These are phyloP conservation scores for Apantesis nais DNA, from an alignment of 2,888 invertebrate species.

Conservation along the genomic window DNA sequence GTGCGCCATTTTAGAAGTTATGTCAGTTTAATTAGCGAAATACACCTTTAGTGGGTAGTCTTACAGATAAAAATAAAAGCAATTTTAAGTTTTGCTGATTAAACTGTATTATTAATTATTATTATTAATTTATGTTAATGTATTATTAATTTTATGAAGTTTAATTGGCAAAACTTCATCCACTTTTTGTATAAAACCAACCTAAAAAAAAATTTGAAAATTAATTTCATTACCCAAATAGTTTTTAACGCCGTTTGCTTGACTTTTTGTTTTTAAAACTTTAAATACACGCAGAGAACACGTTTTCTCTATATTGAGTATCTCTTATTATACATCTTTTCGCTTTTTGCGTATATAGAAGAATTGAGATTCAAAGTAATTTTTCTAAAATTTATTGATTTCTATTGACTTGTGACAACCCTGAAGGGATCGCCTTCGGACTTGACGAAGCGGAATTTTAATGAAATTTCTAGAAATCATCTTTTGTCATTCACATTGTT, in stretches of 20 bases:
- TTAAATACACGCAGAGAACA: background rate
- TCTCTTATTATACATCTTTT: background rate
- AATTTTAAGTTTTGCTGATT: background rate
- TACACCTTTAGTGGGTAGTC: background rate
- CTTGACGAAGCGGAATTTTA: conserved; percentile 80
- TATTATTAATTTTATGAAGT: too few relatives aligned
- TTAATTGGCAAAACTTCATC: too few relatives aligned
- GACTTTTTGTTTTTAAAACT: too few relatives aligned
- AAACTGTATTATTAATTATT: too few relatives aligned
- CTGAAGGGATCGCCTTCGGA: conserved; percentile 62
- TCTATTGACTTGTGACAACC: conserved; percentile 55
- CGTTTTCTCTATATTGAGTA: background rate
- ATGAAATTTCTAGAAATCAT: conserved; percentile 78
- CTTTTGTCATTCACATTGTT: conserved; percentile 62
- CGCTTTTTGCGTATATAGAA: background rate
- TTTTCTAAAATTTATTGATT: background rate
- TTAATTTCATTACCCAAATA: too few relatives aligned
- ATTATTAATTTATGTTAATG: too few relatives aligned
- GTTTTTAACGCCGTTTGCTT: too few relatives aligned
- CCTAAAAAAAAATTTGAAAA: background rate
- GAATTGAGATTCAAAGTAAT: background rate
- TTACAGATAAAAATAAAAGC: background rate
- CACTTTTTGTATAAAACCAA: background rate
- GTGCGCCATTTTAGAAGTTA: background rate
- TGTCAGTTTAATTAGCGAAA: background rate